These are phyloP conservation scores for Listrodromus nycthemerus DNA, from an alignment of 2,888 invertebrate species.

Conservation along the genomic window DNA sequence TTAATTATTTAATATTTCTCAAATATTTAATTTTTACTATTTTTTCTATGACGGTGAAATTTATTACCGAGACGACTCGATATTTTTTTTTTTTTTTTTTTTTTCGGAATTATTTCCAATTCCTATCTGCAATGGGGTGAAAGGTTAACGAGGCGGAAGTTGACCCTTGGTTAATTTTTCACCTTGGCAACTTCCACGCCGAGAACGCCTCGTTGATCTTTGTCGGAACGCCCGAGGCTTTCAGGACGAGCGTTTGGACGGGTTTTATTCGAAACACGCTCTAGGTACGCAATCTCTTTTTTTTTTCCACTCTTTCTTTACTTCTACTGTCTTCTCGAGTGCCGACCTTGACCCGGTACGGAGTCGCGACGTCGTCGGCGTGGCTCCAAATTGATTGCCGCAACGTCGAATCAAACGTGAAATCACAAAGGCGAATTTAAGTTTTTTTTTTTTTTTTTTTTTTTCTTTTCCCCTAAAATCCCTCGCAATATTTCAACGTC, in stretches of 20 bases:
- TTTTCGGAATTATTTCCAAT: neutral
- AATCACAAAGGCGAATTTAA: neutral
- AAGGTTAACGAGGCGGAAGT: constrained; percentile 31
- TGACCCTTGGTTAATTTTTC: constrained; percentile 35
- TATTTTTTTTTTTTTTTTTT: neutral
- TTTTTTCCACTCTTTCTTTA: neutral
- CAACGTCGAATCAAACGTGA: constrained; percentile 24
- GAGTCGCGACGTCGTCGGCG: constrained; percentile 30
- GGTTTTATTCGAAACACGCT: constrained; percentile 32
- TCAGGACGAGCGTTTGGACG: constrained; percentile 4
- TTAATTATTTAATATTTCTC: too few species aligned
- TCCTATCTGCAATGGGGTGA: neutral
- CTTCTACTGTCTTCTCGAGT: constrained; percentile 31
- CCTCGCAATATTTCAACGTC: constrained; percentile 57
- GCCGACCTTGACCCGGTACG: constrained; percentile 51
- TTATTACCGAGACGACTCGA: too few species aligned
- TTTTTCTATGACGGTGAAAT: too few species aligned
- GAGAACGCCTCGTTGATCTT: constrained; percentile 34
- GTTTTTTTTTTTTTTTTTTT: neutral
- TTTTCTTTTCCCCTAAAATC: constrained; percentile 12
- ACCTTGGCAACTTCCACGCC: constrained; percentile 34
- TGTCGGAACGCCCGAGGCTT: constrained; percentile 16
- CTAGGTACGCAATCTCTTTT: constrained; percentile 43
- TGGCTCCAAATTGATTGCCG: constrained; percentile 44
- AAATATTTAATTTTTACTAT: too few species aligned